phyloP scores from a whole-genome alignment of 2,888 invertebrate species.

The Ligdia adustata region DNA sequence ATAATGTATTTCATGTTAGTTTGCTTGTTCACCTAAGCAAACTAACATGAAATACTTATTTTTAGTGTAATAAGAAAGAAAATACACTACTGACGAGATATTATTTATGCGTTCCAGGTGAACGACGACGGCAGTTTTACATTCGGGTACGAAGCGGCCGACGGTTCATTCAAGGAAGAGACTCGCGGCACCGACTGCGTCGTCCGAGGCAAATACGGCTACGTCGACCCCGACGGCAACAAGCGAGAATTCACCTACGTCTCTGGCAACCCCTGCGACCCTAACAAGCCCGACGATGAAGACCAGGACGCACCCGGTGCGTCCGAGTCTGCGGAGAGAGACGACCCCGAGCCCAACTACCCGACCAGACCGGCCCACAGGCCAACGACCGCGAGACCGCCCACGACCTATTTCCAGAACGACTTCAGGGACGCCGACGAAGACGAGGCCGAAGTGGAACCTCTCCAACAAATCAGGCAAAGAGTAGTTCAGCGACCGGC shows the following conservation, averaged over 20 bases:
- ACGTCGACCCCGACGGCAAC: slow-evolving; percentile 93
- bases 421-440: slow-evolving; percentile 87
- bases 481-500: slow-evolving; percentile 77
- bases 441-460: slow-evolving; percentile 83
- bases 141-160: slow-evolving; percentile 93
- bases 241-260: slow-evolving; percentile 94
- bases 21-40: too few relatives aligned
- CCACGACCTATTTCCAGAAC: slow-evolving; percentile 89
- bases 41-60: too few relatives aligned
- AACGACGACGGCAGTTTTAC: slow-evolving; percentile 94
- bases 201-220: slow-evolving; percentile 94
- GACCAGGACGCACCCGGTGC: slow-evolving; percentile 82
- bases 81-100: neutral
- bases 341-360: slow-evolving; percentile 87
- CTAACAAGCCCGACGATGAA: slow-evolving; percentile 90
- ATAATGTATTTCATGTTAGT: too few relatives aligned
- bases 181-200: slow-evolving; percentile 94
- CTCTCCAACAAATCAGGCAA: slow-evolving; percentile 73
- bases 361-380: slow-evolving; percentile 73
- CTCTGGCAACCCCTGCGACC: slow-evolving; percentile 93
- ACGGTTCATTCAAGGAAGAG: slow-evolving; percentile 94
- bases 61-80: too few relatives aligned
- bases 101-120: slow-evolving; percentile 64
- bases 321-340: slow-evolving; percentile 83
- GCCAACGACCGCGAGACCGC: slow-evolving; percentile 79